Base-by-base conservation (phyloP, 2,113 vertebrate genomes). In the Desmodus rotundus region DNA sequence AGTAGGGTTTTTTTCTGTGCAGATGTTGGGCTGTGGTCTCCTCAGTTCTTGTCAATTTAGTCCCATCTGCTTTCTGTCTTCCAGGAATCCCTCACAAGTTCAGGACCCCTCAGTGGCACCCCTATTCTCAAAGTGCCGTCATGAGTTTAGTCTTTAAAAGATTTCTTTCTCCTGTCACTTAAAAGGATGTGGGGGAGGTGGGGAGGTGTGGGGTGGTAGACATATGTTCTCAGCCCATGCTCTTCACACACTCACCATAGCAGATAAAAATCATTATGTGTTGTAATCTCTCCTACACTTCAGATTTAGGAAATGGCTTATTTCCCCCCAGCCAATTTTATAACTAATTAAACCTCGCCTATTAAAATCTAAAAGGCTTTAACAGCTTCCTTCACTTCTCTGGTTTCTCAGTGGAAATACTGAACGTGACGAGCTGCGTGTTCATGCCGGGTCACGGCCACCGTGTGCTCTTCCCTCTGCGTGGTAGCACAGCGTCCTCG, bases 21-120 rank as follows among this genome's bases (percentile, higher is more conserved):
- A 33, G 38, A 41, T 61, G 77, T 33, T 41, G 43, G 54, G 9
- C 82, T 83, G 67, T 86, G 82, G 86, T 67, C 61, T 85, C 86
- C 78, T 68, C 28, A 0, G 0, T 50, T 73, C 81, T 84, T 68
- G 77, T 90, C 91, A 28, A 11, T 50, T 24, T 31, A 38, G 80
- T 50, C 67, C 84, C 85, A 82, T 82, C 93, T 95, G 92, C 74
- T 94, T 94, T 85, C 82, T 81, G 36, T 91, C 91, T 95, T 70
- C 43, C 16, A 70, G 73, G 47, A 81, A 83, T 67, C 56, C 72
- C 33, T 80, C 77, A n/a, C 65, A 70, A 54, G 50, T 93, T 94
- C 50, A 67, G 91, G 50, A 36, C 56, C 38, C 36, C 67, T 92
- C 47, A 5, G 0, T 68, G 77, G 81, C 47, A 81, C 58, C 43